A percentile compares a stretch with the other conserved stretches of the same genome.
Conservation (phyloP, 2,113 vertebrate genomes). For the Azemiops feae region DNA sequence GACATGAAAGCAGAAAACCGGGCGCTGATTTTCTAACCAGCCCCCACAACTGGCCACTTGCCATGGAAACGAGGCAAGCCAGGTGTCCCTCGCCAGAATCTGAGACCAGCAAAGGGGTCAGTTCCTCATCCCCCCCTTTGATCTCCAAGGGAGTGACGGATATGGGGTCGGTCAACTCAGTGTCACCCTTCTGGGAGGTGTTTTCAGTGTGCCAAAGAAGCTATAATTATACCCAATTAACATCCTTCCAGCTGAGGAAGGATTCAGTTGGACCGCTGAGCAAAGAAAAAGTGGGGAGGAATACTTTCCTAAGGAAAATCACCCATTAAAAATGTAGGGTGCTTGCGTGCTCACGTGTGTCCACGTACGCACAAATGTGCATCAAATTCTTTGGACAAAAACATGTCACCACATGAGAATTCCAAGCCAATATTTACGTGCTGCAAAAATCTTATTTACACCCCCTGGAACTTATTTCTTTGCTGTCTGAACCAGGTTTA, state of each 20-base stretch:
- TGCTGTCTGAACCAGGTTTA: neutral
- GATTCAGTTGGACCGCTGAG: conserved; percentile 26
- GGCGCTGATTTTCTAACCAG: neutral
- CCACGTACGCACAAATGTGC: neutral
- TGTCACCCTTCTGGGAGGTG: neutral
- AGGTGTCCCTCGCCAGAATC: neutral
- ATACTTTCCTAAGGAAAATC: conserved; percentile 25
- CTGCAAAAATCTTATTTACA: neutral
- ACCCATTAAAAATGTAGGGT: conserved; percentile 4
- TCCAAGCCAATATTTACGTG: neutral
- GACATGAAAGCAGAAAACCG: neutral
- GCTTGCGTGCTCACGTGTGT: too few relatives aligned
- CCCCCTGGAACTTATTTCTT: neutral
- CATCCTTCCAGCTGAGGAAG: conserved; percentile 24
- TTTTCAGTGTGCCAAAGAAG: conserved; percentile 31
- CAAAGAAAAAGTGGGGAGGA: rapidly evolving
- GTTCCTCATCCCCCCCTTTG: neutral
- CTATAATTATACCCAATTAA: conserved; percentile 57
- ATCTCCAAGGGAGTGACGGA: neutral
- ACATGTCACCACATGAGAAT: neutral
- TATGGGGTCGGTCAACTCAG: neutral
- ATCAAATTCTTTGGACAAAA: neutral
- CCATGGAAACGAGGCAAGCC: neutral
- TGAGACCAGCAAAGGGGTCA: neutral
- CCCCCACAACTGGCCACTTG: neutral